phyloP scores from a whole-genome alignment of 2,888 invertebrate genomes.

The Stenchaetothrips biformis region DNA sequence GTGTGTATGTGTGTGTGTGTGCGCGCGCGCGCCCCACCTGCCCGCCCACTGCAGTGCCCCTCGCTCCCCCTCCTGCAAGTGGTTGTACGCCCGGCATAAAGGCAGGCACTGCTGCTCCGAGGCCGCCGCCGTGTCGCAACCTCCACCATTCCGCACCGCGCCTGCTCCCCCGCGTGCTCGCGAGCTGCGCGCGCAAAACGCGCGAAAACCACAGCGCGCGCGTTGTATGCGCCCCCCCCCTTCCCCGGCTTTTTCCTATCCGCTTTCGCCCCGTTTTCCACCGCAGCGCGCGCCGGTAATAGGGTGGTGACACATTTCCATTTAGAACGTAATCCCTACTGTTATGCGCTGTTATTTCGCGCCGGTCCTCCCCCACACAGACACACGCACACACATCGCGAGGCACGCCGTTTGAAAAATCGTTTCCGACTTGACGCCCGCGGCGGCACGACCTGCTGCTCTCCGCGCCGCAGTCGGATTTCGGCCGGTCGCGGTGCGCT shows the following conservation, averaged over 20 bases:
- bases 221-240: neutral
- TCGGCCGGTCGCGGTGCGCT: too few relatives aligned
- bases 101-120: too few relatives aligned
- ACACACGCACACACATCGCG: neutral
- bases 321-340: conserved; percentile 18
- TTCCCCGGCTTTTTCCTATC: neutral
- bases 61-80: too few relatives aligned
- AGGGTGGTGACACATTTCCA: conserved; percentile 20
- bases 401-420: neutral
- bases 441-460: neutral
- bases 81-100: too few relatives aligned
- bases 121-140: too few relatives aligned
- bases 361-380: neutral
- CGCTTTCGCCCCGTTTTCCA: neutral
- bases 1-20: neutral
- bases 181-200: neutral
- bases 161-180: too few relatives aligned
- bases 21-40: neutral
- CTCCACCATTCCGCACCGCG: too few relatives aligned
- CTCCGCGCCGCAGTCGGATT: too few relatives aligned
- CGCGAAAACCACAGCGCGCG: neutral
- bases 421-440: neutral
- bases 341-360: neutral
- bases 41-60: too few relatives aligned
- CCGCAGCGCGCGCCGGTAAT: neutral